Conservation (phyloP, 2,113 vertebrate species). For the Megaleporinus macrocephalus region DNA sequence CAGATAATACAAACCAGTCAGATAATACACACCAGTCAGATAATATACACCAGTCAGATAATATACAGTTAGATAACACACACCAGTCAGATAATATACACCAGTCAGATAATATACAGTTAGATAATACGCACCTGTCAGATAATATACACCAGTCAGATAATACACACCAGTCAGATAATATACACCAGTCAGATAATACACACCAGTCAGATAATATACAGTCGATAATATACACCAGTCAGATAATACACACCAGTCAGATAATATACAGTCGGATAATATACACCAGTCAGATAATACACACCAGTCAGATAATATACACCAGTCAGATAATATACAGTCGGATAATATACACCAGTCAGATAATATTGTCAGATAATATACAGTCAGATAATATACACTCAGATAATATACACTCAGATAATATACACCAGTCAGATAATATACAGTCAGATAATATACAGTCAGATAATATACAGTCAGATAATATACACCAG, state of each 20-base stretch:
- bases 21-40: background rate
- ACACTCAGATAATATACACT: too few relatives aligned
- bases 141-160: background rate
- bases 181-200: too few relatives aligned
- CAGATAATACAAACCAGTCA: too few relatives aligned
- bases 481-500: background rate
- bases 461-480: constrained; percentile 10
- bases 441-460: constrained; percentile 10
- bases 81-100: constrained; percentile 11
- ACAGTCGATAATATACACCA: background rate
- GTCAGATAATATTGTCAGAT: constrained; percentile 26
- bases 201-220: constrained; percentile 9
- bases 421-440: background rate
- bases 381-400: constrained; percentile 5
- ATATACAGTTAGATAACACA: too few relatives aligned
- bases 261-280: too few relatives aligned
- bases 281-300: background rate
- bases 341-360: background rate
- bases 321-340: constrained; percentile 13
- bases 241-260: constrained; percentile 13
- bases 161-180: too few relatives aligned
- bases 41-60: too few relatives aligned
- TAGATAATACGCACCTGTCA: too few relatives aligned
- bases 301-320: background rate
- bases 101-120: constrained; percentile 12